These are phyloP conservation scores for Calonectris borealis DNA, from an alignment of 2,113 vertebrate genomes.

Conservation along the genomic window DNA sequence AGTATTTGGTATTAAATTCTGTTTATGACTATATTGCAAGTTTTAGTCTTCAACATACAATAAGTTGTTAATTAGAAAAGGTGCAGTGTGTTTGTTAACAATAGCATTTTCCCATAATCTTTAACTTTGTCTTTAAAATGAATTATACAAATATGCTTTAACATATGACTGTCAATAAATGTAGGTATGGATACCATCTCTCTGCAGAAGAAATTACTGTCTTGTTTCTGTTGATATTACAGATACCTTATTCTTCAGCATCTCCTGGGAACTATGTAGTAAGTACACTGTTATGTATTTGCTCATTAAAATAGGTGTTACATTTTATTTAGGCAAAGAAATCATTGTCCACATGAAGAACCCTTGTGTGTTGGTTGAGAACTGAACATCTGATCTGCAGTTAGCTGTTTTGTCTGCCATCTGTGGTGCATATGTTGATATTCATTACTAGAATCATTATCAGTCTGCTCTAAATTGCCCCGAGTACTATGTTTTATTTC, in stretches of 20 bases:
- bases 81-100: neutral
- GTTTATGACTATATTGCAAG: neutral
- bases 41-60: neutral
- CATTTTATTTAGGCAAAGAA: conserved; percentile 66
- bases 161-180: neutral
- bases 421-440: conserved; percentile 66
- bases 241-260: conserved; percentile 93
- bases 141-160: neutral
- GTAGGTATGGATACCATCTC: neutral
- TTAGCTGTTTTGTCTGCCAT: conserved; percentile 63
- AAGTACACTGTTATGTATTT: conserved; percentile 71
- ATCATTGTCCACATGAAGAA: conserved; percentile 68
- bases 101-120: neutral
- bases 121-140: neutral
- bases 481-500: conserved; percentile 45
- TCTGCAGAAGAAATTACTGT: conserved; percentile 11
- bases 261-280: conserved; percentile 96
- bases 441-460: conserved; percentile 69
- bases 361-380: conserved; percentile 68
- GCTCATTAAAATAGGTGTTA: conserved; percentile 60
- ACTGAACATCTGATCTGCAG: conserved; percentile 66
- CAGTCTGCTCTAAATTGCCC: conserved; percentile 65
- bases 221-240: conserved; percentile 59
- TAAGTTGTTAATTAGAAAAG: neutral
- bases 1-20: neutral